Base-by-base conservation (phyloP, 2,113 vertebrate species). In the Hipposideros armiger region DNA sequence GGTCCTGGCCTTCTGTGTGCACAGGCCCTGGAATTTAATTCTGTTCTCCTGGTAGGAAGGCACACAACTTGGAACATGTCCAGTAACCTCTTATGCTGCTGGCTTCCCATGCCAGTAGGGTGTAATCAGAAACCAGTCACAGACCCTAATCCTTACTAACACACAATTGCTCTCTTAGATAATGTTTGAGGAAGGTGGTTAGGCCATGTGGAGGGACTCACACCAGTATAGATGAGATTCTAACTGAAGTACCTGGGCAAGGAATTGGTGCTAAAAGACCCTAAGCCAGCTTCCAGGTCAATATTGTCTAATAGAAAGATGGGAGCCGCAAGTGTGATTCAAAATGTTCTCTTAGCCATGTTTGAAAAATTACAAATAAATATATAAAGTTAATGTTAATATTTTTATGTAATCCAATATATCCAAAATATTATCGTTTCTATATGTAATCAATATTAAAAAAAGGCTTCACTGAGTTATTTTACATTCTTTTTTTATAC, bases 351-450 rank as follows among this genome's bases (percentile, higher is more conserved):
- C 32, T 32, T 15, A 58, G 86, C 24, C 73, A 58, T 17, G 16
- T 42, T 62, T 87, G 42, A 87, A 95, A 84, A 90, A 76, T 52
- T 47, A 60, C 50, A 90, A 90, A 58, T 14, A 77, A 90, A 50
- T 45, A 30, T 24, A 4, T 26, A 26, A 73, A 56, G 20, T 56
- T 85, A 66, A 70, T 45, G 77, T 58, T 22, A 88, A 30, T 47
- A 64, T 54, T 40, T 50, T 80, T 80, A 52, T 58, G 40, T 50
- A 80, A 72, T 58, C 36, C 80, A 60, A 62, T 16, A n/a, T 28
- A 60, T 26, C 42, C 32, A 64, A 72, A 40, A 78, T 56, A 56
- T 7, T 70, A 70, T 20, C 28, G 19, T 26, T 9, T 40, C 19
- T 58, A 32, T 9, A 42, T 67, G 14, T 42, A 80, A 73, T 47